Evolutionary conservation across 2,113 vertebrate genomes (phyloP).

Genomic region (Thinocorus orbignyianus): DNA sequence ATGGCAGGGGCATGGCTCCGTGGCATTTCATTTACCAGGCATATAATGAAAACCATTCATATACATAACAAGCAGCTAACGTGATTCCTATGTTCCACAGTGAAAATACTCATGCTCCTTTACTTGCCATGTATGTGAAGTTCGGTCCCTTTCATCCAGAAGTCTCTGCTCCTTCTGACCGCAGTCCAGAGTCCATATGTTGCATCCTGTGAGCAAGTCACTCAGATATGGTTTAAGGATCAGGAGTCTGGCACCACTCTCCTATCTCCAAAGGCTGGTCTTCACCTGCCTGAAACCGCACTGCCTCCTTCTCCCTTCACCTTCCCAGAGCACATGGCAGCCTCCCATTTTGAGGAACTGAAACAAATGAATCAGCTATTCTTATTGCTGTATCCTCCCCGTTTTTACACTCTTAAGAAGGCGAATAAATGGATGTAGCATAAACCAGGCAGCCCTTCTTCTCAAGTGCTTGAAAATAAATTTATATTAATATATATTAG

Average conservation of each 20-base stretch:
- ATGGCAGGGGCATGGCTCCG: neutral
- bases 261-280: neutral
- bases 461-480: neutral
- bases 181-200: rapidly evolving
- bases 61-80: rapidly evolving
- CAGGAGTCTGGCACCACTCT: neutral
- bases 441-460: neutral
- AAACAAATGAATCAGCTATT: neutral
- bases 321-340: neutral
- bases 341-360: neutral
- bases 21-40: neutral
- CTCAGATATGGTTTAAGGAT: neutral
- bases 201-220: neutral
- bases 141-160: neutral
- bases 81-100: rapidly evolving
- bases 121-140: rapidly evolving
- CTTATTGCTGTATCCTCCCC: neutral
- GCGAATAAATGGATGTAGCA: neutral
- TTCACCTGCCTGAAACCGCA: neutral
- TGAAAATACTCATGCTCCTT: neutral
- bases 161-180: neutral
- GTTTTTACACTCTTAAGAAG: neutral
- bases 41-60: neutral
- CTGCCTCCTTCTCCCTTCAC: neutral
- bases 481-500: neutral